phyloP scores from a whole-genome alignment of 2,888 invertebrate genomes.

The Choreutis nemorana region DNA sequence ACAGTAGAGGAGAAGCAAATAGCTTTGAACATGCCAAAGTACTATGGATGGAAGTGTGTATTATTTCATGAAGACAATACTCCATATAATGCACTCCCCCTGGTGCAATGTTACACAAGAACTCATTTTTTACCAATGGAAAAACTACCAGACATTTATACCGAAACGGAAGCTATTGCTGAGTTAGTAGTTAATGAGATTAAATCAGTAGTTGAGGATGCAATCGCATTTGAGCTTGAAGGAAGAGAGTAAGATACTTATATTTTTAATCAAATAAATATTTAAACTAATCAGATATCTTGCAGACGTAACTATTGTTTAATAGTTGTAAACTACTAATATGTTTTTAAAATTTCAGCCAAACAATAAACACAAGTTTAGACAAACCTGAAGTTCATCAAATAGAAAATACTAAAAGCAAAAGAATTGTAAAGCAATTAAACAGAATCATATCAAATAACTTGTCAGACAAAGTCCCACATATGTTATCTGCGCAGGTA shows the following conservation, averaged over 20 bases:
- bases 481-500: constrained; percentile 71
- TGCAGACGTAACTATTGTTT: constrained; percentile 25
- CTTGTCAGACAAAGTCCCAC: constrained; percentile 64
- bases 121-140: constrained; percentile 72
- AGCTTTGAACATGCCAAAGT: constrained; percentile 82
- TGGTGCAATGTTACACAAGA: constrained; percentile 80
- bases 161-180: constrained; percentile 46
- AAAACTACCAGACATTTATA: constrained; percentile 68
- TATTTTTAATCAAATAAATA: constrained; percentile 1
- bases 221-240: constrained; percentile 68
- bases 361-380: constrained; percentile 4
- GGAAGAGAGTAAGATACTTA: constrained; percentile 61
- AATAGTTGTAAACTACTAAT: background rate
- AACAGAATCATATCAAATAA: constrained; percentile 72
- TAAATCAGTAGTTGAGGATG: constrained; percentile 69
- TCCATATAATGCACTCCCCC: constrained; percentile 74
- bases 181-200: constrained; percentile 57
- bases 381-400: constrained; percentile 26
- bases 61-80: constrained; percentile 65
- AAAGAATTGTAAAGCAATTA: constrained; percentile 69
- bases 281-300: constrained; percentile 7
- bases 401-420: constrained; percentile 51
- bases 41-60: constrained; percentile 78
- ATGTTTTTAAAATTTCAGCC: background rate
- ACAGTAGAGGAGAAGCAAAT: constrained; percentile 88